phyloP scores from a whole-genome alignment of 2,113 vertebrate genomes.

The Acanthisitta chloris region DNA sequence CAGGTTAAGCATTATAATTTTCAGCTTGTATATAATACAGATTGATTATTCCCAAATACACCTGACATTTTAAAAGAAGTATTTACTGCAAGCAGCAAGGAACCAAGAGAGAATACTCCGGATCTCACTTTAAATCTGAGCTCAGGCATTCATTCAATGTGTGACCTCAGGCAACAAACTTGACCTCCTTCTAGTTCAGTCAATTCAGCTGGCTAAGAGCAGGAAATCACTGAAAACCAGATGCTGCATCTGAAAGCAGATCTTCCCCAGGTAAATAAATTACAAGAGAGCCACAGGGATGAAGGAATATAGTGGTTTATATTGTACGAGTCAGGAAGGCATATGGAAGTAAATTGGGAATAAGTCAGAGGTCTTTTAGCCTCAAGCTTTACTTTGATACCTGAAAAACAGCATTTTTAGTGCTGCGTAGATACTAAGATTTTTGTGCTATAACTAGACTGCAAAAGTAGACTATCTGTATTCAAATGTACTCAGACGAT shows the following conservation, averaged over 20 bases:
- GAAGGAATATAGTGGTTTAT: not conserved
- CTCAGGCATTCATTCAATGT: not conserved
- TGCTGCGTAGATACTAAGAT: not conserved
- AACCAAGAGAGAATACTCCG: not conserved
- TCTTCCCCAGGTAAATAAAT: constrained; percentile 53
- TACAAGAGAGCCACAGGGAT: constrained; percentile 5
- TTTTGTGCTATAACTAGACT: not conserved
- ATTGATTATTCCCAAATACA: constrained; percentile 19
- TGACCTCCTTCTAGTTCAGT: constrained; percentile 33
- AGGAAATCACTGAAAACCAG: constrained; percentile 46
- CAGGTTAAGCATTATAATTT: constrained; percentile 3
- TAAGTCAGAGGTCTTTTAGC: constrained; percentile 7
- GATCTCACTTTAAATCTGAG: not conserved
- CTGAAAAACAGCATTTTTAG: not conserved
- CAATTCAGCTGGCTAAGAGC: constrained; percentile 26
- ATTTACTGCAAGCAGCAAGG: not conserved
- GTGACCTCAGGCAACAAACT: constrained; percentile 24
- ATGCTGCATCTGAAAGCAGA: constrained; percentile 30
- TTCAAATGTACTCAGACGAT: not conserved
- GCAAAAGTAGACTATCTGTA: not conserved
- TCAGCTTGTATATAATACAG: not conserved
- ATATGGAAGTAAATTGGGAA: constrained; percentile 28
- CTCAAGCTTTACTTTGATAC: constrained; percentile 15
- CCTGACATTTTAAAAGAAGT: not conserved
- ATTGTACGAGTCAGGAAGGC: constrained; percentile 2